Base-by-base conservation (phyloP, 37 sponge, comb jelly and placozoan genomes). In the Cliona cf. orientalis region DNA sequence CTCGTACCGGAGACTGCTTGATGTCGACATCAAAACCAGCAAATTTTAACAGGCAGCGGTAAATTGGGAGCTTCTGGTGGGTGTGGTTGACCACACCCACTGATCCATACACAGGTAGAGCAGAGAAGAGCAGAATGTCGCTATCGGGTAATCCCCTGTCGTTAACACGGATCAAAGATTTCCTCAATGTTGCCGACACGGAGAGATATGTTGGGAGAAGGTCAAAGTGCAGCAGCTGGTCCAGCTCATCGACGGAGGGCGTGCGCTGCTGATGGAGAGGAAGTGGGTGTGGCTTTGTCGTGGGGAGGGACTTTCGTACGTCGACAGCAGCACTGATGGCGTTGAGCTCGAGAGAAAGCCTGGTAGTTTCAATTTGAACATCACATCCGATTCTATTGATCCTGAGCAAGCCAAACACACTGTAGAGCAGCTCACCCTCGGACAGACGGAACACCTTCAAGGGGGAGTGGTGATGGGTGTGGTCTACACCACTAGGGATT, bases 1-100 rank as follows among this genome's bases (percentile, higher is more conserved):
- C 38, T 21, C 75, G 55, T 11, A 92, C 83, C 2, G 89, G 88
- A 25, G 93, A 80, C 56, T 92, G 93, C 34, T 84, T 87, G 45
- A 87, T 58, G 19, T 79, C 85, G 25, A 87, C 32, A 11, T 74
- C 43, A 22, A 84, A 22, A 2, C 75, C 67, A 0, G 53, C 33
- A 6, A 80, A 39, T 45, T 73, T 73, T 21, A 87, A 23, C 25
- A 87, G 76, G 35, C 81, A 74, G 44, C 88, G 81, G 68, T 87
- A 87, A 9, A 81, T 58, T 23, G 88, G 81, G 2, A 70, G 28
- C 3, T 5, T n/a, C 21, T 3, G 3, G 1, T 46, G 76, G 21
- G 21, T 23, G 59, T 5, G 69, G 58, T 80, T 69, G 46, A 41
- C 5, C 42, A 72, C 34, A 57, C 76, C 76, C 5, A 67, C 22